Evolutionary conservation across 1,140 invertebrate species (phyloP).

Genomic region (Bombus cullumanus): DNA sequence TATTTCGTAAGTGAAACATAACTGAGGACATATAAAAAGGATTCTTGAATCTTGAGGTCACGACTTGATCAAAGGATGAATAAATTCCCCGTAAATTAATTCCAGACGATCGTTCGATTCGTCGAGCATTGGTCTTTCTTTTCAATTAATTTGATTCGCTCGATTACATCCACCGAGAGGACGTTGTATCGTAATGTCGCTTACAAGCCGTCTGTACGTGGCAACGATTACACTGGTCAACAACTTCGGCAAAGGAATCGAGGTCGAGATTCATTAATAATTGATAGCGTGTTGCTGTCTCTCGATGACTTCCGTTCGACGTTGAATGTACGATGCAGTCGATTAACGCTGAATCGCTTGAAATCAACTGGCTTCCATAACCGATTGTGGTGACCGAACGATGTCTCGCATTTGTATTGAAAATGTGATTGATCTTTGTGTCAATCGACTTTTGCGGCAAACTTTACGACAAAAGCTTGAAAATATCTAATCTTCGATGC

Average conservation of each 20-base stretch:
- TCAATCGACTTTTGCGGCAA: background rate
- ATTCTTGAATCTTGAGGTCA: background rate
- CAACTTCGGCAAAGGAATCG: constrained; percentile 23
- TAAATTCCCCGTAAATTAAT: background rate
- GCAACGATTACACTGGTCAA: constrained; percentile 15
- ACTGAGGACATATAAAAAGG: background rate
- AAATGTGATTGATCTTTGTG: background rate
- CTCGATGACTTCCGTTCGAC: constrained; percentile 59
- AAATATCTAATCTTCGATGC: background rate
- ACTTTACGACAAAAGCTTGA: background rate
- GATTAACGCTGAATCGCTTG: constrained; percentile 40
- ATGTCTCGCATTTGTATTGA: no score
- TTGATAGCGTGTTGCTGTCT: constrained; percentile 58
- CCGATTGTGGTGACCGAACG: background rate
- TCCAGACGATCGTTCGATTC: background rate
- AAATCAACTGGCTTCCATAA: background rate
- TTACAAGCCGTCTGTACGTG: background rate
- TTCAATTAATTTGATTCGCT: constrained; percentile 8
- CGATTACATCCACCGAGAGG: background rate
- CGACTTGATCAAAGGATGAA: background rate
- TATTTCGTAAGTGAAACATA: background rate
- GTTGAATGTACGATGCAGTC: constrained; percentile 31
- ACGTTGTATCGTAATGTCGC: background rate
- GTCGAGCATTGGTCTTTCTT: background rate
- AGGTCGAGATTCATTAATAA: constrained; percentile 68